Base-by-base conservation (phyloP, 2,113 vertebrate species). In the Zosterops hypoxanthus region DNA sequence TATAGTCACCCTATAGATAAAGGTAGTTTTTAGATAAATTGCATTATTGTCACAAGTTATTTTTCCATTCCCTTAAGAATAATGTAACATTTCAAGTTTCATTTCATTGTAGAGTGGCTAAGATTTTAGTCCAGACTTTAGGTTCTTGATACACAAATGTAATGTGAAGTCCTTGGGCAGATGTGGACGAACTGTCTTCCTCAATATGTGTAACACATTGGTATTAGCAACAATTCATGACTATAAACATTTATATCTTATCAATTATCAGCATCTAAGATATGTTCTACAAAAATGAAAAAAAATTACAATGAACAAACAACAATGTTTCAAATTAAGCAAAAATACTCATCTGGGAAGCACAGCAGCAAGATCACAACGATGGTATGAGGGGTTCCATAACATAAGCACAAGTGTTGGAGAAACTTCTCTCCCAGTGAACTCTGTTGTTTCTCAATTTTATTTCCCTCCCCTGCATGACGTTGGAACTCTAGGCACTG, bases 381-480 rank as follows among this genome's bases (percentile, higher is more conserved):
- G 44, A 3, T 52, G 11, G 3, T n/a, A 4, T 10, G 5, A 72
- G 34, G 4, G 2, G 2, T 25, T 57, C 22, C 3, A 44, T 21
- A 18, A 10, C 7, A 42, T 18, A 57, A 28, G 29, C 0, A 1
- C 4, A 81, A 22, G 3, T 5, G 4, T 18, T 56, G 12, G 5
- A 41, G 25, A 26, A 63, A 22, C 16, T 64, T 80, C 3, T 76
- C 9, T 77, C 13, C 8, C 42, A 50, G 0, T 7, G 12, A 1
- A 63, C 11, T 33, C 14, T 75, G 26, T 28, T 61, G 5, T n/a
- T 83, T 66, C 15, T 21, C 21, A 41, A 0, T 19, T 50, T 72
- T 59, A 19, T 12, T 59, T 88, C 24, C 4, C 3, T 50, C 3
- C 16, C 78, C 60, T 75, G 15, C 29, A 24, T 49, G 47, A 49